phyloP scores from a whole-genome alignment of 2,113 vertebrate genomes.

The Syrmaticus mikado region DNA sequence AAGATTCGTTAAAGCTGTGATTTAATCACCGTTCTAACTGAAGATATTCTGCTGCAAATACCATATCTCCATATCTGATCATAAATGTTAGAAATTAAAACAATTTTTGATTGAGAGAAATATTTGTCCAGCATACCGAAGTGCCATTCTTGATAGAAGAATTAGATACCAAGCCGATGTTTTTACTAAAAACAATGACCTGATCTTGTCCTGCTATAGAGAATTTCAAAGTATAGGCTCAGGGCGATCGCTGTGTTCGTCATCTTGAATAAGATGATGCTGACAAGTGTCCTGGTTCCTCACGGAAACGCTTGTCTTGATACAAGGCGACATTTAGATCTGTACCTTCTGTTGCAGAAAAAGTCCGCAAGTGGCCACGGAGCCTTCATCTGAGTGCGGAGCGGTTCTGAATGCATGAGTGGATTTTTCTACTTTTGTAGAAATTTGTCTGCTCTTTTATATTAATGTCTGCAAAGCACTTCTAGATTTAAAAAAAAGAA shows the following conservation, averaged over 20 bases:
- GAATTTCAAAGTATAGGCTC: neutral
- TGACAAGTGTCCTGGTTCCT: conserved; percentile 4
- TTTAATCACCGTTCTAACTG: neutral
- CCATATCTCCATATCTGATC: accelerated
- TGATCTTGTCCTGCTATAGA: neutral
- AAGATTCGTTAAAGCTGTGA: neutral
- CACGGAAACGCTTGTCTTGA: neutral
- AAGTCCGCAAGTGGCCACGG: neutral
- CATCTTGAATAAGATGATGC: neutral
- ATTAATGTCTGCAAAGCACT: neutral
- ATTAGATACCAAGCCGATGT: neutral
- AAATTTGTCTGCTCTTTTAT: neutral
- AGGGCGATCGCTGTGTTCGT: neutral
- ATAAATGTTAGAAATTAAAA: neutral
- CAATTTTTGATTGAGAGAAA: neutral
- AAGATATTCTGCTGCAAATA: neutral
- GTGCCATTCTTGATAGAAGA: accelerated
- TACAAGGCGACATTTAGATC: conserved; percentile 12
- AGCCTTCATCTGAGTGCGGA: neutral
- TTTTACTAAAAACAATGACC: neutral
- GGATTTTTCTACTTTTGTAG: neutral
- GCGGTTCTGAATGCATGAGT: neutral
- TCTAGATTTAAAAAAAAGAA: neutral
- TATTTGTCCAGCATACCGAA: neutral
- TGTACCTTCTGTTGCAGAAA: conserved; percentile 24